Evolutionary conservation across 2,113 vertebrate genomes (phyloP).

Genomic region (Boulengerochromis microlepis): DNA sequence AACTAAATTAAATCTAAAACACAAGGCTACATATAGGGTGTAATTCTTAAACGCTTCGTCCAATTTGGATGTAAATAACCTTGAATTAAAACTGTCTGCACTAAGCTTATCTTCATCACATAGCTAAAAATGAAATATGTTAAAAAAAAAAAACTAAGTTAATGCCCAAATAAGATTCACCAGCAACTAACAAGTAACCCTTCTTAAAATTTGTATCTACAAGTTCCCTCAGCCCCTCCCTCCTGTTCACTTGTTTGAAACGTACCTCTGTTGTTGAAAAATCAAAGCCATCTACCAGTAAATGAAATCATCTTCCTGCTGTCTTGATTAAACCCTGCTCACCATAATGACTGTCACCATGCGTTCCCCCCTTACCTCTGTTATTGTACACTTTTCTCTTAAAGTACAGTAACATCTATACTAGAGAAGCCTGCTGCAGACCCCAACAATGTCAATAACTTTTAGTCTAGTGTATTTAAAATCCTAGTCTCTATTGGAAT

Average conservation of each 20-base stretch:
- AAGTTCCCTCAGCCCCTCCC: background rate
- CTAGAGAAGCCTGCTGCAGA: background rate
- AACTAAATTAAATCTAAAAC: fast-evolving
- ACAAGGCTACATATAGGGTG: background rate
- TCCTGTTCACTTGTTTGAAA: background rate
- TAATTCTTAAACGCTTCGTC: fast-evolving
- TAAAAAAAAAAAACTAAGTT: fast-evolving
- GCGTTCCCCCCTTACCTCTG: background rate
- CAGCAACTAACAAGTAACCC: background rate
- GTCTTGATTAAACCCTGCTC: background rate
- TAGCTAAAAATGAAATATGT: background rate
- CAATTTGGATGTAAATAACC: background rate
- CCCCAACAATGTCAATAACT: background rate
- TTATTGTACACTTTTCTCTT: background rate
- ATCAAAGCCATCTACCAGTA: background rate
- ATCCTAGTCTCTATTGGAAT: background rate
- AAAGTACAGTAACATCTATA: background rate
- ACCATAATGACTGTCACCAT: fast-evolving
- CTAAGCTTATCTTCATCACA: background rate
- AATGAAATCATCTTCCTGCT: fast-evolving
- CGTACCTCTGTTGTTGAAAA: background rate
- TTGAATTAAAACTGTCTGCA: background rate
- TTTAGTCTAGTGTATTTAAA: background rate
- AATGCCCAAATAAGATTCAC: background rate
- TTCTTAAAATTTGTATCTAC: background rate